phyloP scores from a whole-genome alignment of 1,140 invertebrate genomes.

The Caenorhabditis brenneri region DNA sequence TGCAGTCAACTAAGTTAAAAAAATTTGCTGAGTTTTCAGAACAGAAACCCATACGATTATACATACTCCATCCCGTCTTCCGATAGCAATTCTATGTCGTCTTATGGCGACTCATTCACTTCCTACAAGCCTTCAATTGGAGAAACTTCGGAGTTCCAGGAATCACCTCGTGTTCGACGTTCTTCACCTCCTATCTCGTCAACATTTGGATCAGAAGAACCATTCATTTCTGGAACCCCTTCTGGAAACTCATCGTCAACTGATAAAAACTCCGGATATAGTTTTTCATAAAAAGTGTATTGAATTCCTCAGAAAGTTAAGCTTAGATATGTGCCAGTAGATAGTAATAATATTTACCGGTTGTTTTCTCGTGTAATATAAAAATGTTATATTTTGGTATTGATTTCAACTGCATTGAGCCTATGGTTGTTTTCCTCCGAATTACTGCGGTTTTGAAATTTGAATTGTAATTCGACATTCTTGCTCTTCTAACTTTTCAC shows the following conservation, averaged over 20 bases:
- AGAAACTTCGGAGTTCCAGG: neutral
- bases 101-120: neutral
- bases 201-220: neutral
- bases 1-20: neutral
- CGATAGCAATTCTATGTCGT: neutral
- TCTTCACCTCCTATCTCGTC: neutral
- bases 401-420: too few relatives aligned
- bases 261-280: neutral
- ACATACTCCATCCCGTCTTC: neutral
- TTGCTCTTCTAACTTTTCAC: neutral
- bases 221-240: slow-evolving; percentile 46
- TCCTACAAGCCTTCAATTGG: slow-evolving; percentile 10
- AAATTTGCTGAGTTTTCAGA: neutral
- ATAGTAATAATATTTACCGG: neutral
- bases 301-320: neutral
- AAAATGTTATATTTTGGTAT: too few relatives aligned
- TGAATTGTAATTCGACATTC: neutral
- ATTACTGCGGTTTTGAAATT: too few relatives aligned
- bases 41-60: slow-evolving; percentile 24
- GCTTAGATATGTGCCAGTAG: neutral
- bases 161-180: neutral
- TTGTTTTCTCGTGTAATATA: neutral
- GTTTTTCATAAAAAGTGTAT: neutral
- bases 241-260: neutral
- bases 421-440: too few relatives aligned